phyloP scores from a whole-genome alignment of 2,888 invertebrate genomes.

The Hirudinaria manillensis region DNA sequence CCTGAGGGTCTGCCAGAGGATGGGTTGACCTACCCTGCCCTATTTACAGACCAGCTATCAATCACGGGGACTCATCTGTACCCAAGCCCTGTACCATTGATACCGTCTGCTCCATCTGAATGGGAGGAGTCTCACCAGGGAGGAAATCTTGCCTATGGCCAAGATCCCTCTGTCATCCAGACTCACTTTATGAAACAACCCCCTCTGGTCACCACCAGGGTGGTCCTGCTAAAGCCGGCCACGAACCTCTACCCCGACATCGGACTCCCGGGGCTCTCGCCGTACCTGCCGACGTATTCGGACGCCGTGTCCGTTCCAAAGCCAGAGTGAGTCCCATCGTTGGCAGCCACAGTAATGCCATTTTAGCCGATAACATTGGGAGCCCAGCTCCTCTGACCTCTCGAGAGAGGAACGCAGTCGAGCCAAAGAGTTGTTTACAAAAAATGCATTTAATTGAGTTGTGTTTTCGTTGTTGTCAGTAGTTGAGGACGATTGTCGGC shows the following conservation, averaged over 20 bases:
- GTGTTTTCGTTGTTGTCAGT: too few relatives aligned
- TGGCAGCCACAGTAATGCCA: neutral
- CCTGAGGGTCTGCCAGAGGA: neutral
- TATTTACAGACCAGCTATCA: neutral
- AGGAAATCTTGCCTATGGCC: neutral
- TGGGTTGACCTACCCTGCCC: neutral
- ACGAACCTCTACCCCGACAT: neutral
- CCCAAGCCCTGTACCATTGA: neutral
- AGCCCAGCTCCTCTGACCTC: too few relatives aligned
- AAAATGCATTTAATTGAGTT: too few relatives aligned
- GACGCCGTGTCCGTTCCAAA: constrained; percentile 22
- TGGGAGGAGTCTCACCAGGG: constrained; percentile 19
- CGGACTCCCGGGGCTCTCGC: neutral
- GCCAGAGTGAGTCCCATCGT: too few relatives aligned
- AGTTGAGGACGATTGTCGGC: too few relatives aligned
- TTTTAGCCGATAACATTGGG: too few relatives aligned
- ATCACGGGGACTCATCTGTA: neutral
- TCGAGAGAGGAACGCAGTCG: too few relatives aligned
- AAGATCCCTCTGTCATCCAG: neutral
- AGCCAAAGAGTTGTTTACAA: too few relatives aligned
- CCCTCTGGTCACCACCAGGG: constrained; percentile 23
- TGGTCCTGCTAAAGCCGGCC: constrained; percentile 24
- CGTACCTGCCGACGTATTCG: constrained; percentile 22
- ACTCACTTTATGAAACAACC: neutral
- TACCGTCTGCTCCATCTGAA: constrained; percentile 19